Evolutionary conservation across 2,888 invertebrate genomes (phyloP).

Genomic region (Drosophila borealis): DNA sequence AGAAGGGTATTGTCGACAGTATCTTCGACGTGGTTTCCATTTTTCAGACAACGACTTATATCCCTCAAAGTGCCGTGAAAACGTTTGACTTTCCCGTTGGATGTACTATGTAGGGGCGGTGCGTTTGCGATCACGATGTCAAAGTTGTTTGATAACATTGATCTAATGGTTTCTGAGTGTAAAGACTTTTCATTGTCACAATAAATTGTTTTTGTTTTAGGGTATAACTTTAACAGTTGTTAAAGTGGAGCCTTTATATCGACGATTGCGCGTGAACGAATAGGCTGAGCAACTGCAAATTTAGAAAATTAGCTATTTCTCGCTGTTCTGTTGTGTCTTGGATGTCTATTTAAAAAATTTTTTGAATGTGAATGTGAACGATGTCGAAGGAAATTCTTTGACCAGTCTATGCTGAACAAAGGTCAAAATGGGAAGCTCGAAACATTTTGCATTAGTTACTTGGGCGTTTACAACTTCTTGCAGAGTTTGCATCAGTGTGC

Average conservation of each 20-base stretch:
- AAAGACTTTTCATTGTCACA: slow-evolving; percentile 6
- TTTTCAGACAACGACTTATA: too few species aligned
- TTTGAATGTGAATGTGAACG: not conserved
- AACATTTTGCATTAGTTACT: too few species aligned
- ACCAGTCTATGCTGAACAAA: not conserved
- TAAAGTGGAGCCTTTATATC: slow-evolving; percentile 4
- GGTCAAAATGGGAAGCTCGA: too few species aligned
- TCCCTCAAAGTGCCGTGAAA: too few species aligned
- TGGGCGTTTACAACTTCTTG: too few species aligned
- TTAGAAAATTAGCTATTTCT: not conserved
- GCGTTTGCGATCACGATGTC: not conserved
- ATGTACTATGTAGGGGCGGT: not conserved
- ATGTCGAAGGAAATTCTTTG: not conserved
- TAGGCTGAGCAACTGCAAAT: too few species aligned
- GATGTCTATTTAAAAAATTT: not conserved
- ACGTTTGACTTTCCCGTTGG: not conserved
- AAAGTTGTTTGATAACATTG: slow-evolving; percentile 1
- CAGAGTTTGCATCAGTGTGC: too few species aligned
- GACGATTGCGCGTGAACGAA: not conserved
- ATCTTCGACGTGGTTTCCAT: too few species aligned
- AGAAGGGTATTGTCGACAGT: too few species aligned
- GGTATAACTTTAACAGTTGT: not conserved
- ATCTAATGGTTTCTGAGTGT: slow-evolving; percentile 1
- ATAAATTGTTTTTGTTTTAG: slow-evolving; percentile 5
- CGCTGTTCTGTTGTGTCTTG: not conserved